A percentile compares a stretch with the other conserved stretches of the same genome.
phyloP scores from a whole-genome alignment of 2,888 invertebrate genomes.

The Dolichopus griseipennis region DNA sequence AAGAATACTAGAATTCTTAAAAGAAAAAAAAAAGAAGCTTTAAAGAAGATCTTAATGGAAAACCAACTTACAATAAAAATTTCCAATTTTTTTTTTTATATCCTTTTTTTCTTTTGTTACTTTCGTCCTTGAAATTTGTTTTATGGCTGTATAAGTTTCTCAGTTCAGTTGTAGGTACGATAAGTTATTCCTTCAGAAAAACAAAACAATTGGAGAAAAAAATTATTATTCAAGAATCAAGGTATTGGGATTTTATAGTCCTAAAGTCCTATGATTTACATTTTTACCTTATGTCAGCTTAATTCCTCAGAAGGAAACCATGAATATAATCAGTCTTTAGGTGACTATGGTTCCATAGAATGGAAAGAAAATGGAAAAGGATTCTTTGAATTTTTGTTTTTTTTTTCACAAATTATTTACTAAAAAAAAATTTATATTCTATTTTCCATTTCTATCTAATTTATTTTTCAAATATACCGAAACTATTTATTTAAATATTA shows the following conservation, averaged over 20 bases:
- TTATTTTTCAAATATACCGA: too few species aligned
- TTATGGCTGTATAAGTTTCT: too few species aligned
- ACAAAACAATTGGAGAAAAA: too few species aligned
- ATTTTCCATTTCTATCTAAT: background rate
- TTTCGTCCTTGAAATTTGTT: too few species aligned
- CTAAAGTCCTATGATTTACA: background rate
- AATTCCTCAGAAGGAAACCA: background rate
- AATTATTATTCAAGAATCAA: too few species aligned
- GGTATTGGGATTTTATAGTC: background rate
- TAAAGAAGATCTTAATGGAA: background rate
- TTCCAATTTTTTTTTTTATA: too few species aligned
- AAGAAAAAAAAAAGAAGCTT: too few species aligned
- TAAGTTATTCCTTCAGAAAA: too few species aligned
- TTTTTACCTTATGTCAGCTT: background rate
- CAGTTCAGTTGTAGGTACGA: too few species aligned
- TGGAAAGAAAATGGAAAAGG: background rate
- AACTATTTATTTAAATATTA: too few species aligned
- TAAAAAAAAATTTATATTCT: background rate
- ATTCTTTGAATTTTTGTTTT: background rate
- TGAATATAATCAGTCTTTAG: background rate
- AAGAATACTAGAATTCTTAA: background rate
- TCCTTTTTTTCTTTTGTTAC: too few species aligned
- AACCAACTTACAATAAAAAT: background rate
- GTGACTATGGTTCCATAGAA: background rate
- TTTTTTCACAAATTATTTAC: background rate